These are phyloP conservation scores for Caligus rogercresseyi DNA, from an alignment of 1,140 invertebrate species.

Conservation along the genomic window DNA sequence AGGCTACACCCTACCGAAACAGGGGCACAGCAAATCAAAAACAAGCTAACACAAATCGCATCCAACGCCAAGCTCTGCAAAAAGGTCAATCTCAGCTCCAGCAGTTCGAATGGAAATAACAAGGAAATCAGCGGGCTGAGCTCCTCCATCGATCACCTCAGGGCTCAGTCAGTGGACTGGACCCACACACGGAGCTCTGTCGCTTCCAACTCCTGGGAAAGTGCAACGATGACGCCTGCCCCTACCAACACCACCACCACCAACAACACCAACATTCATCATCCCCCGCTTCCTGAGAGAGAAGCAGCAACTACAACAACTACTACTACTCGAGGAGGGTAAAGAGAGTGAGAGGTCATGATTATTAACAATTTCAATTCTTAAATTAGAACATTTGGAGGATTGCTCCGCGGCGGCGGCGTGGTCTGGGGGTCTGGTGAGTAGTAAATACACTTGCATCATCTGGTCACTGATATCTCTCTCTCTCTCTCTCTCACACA, in stretches of 20 bases:
- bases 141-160: slow-evolving; percentile 3
- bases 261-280: too few relatives aligned
- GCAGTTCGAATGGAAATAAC: neutral
- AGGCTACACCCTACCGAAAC: neutral
- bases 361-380: too few relatives aligned
- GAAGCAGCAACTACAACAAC: too few relatives aligned
- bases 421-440: too few relatives aligned
- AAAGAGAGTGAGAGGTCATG: too few relatives aligned
- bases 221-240: slow-evolving; percentile 7
- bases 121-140: neutral
- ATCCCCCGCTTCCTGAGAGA: too few relatives aligned
- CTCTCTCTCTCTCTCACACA: too few relatives aligned
- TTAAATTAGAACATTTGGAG: too few relatives aligned
- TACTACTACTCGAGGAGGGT: too few relatives aligned
- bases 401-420: too few relatives aligned
- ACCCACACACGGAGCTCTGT: slow-evolving; percentile 10
- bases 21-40: neutral
- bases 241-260: slow-evolving; percentile 12
- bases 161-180: neutral
- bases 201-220: slow-evolving; percentile 11
- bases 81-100: neutral
- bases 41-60: neutral
- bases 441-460: too few relatives aligned
- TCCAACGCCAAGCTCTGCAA: neutral
- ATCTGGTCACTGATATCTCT: too few relatives aligned